Conservation (phyloP, 2,797 vertebrate genomes). For the Melanotaenia boesemani region DNA sequence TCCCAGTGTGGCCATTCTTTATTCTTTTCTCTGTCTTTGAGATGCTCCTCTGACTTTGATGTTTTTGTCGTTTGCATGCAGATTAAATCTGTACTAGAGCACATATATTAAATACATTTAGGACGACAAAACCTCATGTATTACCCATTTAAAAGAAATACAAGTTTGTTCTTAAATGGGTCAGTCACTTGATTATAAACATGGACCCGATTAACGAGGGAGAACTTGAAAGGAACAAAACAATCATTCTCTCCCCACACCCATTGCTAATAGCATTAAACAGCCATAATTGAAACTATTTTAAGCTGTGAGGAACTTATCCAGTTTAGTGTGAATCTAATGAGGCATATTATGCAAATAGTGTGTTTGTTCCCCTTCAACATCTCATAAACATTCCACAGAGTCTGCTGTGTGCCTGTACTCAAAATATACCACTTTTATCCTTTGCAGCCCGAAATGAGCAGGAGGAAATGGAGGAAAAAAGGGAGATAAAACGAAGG, state of each 20-base stretch:
- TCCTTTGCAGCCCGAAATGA: constrained; percentile 93
- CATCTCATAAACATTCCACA: constrained; percentile 32
- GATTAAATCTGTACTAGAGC: constrained; percentile 2
- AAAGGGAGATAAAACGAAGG: constrained; percentile 95
- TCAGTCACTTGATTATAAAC: constrained; percentile 53
- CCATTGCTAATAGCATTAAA: constrained; percentile 60
- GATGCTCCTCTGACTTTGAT: constrained; percentile 18
- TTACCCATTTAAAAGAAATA: neutral
- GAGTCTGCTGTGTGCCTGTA: constrained; percentile 1
- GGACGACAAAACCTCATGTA: neutral
- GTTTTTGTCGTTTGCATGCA: constrained; percentile 23
- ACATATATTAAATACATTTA: constrained; percentile 3
- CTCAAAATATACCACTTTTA: constrained; percentile 23
- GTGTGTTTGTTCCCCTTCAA: constrained; percentile 30
- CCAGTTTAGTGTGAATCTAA: constrained; percentile 55
- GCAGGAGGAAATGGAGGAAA: constrained; percentile 97
- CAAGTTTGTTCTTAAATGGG: constrained; percentile 32
- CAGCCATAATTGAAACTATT: constrained; percentile 54
- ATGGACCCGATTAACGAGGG: constrained; percentile 23
- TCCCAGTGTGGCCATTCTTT: constrained; percentile 36
- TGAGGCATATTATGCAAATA: constrained; percentile 55
- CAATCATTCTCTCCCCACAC: constrained; percentile 40
- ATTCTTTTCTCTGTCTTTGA: constrained; percentile 22
- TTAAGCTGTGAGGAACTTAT: constrained; percentile 43
- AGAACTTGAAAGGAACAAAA: constrained; percentile 53